Evolutionary conservation across 2,888 invertebrate genomes (phyloP).

Genomic region (Carabus problematicus): DNA sequence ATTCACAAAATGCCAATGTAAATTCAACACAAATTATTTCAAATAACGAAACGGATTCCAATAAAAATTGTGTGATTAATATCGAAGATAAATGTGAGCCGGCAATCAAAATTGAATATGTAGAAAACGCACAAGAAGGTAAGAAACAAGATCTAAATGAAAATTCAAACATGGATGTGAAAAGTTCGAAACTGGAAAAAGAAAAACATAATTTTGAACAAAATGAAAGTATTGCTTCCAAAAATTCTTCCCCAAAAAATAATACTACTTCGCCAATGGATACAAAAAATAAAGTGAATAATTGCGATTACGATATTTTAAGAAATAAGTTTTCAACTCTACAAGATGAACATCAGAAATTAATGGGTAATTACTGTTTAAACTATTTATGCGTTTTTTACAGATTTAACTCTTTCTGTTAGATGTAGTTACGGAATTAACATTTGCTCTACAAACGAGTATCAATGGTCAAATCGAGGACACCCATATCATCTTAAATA

Average conservation of each 20-base stretch:
- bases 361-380: constrained; percentile 53
- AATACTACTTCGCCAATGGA: constrained; percentile 8
- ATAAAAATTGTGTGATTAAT: constrained; percentile 14
- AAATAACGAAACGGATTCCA: not conserved
- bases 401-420: constrained; percentile 38
- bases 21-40: constrained; percentile 5
- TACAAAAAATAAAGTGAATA: constrained; percentile 39
- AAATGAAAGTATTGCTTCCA: constrained; percentile 22
- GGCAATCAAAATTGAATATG: not conserved
- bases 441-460: constrained; percentile 65
- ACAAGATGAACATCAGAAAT: constrained; percentile 58
- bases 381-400: not conserved
- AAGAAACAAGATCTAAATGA: constrained; percentile 12
- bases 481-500: constrained; percentile 59
- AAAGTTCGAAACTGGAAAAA: constrained; percentile 23
- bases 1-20: not conserved
- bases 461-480: constrained; percentile 63
- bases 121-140: not conserved
- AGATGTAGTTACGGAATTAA: constrained; percentile 67
- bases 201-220: constrained; percentile 20
- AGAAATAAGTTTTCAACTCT: constrained; percentile 56
- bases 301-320: constrained; percentile 54
- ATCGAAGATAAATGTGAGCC: not conserved
- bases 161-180: not conserved
- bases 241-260: constrained; percentile 15